Base-by-base conservation (phyloP, 1,140 invertebrate species). In the Magallana gigas region DNA sequence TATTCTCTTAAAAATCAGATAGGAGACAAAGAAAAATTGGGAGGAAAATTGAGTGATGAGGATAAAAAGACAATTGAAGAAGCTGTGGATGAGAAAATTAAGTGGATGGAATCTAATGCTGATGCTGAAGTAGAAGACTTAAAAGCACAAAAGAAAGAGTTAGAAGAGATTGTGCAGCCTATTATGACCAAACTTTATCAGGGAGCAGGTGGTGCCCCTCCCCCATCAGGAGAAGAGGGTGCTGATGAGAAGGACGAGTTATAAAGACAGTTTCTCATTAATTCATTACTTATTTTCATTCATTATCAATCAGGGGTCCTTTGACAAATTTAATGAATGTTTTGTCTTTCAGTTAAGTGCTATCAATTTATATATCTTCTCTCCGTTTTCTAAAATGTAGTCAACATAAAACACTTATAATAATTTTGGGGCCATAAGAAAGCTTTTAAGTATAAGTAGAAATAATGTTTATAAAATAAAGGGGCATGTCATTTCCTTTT, bases 1-100 rank as follows among this genome's bases (percentile, higher is more conserved):
- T 99, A 99, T 98, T 93, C 98, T 9, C 96, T 99, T 57, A 99
- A 99, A 96, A 99, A 99, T 95, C 99, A 99, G 95, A 96, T 99
- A 29, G 96, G 96, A 64, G 99, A 99, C 94, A 99, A 99, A 95
- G 99, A 99, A 90, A 99, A 99, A 95, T 96, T 99, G 29, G 99
- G 99, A 29, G 96, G 97, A 59, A 99, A 99, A 95, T 95, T 98
- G 58, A 96, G 96, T 91, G 98, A 97, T 85, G 97, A 98, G 7
- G 99, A 99, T 84, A 99, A 99, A 94, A 95, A 97, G 7, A 99
- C 98, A 92, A 98, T 99, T 96, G 98, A 99, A 94, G 97, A 93
- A 56, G 98, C 98, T 29, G 97, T 99, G 92, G 98, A 99, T 89
- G 98, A 98, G 91, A 97, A 98, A 87, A 99, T 99, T 93, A 99